Percentiles rank a stretch among this genome's conserved stretches.
Conservation (phyloP, 2,113 vertebrate genomes). For the Callopanchax toddi region DNA sequence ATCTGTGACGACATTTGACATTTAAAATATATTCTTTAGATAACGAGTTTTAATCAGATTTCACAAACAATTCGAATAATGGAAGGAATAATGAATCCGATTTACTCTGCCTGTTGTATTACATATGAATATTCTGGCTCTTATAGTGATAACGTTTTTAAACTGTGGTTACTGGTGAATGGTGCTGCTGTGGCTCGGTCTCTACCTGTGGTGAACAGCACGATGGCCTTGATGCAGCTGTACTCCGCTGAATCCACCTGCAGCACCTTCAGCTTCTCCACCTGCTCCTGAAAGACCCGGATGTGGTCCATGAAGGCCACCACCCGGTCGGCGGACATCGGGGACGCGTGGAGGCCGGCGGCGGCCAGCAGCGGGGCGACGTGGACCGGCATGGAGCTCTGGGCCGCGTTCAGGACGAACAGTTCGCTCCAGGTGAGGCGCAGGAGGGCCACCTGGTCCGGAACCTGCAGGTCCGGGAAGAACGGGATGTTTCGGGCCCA, state of each 20-base stretch:
- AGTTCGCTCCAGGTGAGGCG: conserved; percentile 98
- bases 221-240: conserved; percentile 98
- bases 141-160: too few species aligned
- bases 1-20: neutral
- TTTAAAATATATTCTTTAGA: neutral
- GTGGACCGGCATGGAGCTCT: conserved; percentile 97
- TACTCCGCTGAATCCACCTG: conserved; percentile 97
- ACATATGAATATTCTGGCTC: too few species aligned
- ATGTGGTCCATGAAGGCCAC: conserved; percentile 99
- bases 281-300: conserved; percentile 98
- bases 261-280: conserved; percentile 97
- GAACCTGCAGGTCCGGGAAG: conserved; percentile 97
- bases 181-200: too few species aligned
- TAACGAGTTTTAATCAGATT: too few species aligned
- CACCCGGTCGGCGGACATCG: conserved; percentile 96
- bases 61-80: too few species aligned
- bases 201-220: conserved; percentile 97
- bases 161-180: too few species aligned
- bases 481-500: conserved; percentile 98
- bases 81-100: too few species aligned
- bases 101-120: too few species aligned
- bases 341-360: conserved; percentile 94
- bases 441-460: conserved; percentile 96
- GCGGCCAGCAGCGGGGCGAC: conserved; percentile 94
- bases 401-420: conserved; percentile 96